These are phyloP conservation scores for Myodes glareolus DNA, from an alignment of 2,113 vertebrate genomes.

Conservation along the genomic window DNA sequence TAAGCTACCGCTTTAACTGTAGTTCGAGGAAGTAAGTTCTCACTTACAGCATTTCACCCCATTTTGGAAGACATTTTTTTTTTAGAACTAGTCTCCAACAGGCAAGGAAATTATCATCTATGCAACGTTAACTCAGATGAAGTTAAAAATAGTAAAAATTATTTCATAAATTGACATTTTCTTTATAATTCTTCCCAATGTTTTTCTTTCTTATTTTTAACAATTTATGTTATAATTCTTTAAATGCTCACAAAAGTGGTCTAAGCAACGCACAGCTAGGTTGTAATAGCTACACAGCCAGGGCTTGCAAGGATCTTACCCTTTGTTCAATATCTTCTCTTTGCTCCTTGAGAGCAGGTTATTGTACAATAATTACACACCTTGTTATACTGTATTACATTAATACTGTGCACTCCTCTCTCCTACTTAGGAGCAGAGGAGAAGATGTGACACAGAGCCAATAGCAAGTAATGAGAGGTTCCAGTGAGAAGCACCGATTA, in stretches of 20 bases:
- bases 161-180: slow-evolving; percentile 74
- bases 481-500: slow-evolving; percentile 63
- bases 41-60: slow-evolving; percentile 65
- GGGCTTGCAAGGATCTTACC: slow-evolving; percentile 46
- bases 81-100: slow-evolving; percentile 76
- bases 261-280: slow-evolving; percentile 33
- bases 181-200: slow-evolving; percentile 70
- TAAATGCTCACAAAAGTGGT: slow-evolving; percentile 64
- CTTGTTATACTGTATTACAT: slow-evolving; percentile 25
- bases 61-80: slow-evolving; percentile 77
- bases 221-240: slow-evolving; percentile 69
- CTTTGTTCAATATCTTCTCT: slow-evolving; percentile 43
- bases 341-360: slow-evolving; percentile 36
- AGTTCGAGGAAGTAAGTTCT: slow-evolving; percentile 63
- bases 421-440: slow-evolving; percentile 54
- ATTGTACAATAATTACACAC: slow-evolving; percentile 60
- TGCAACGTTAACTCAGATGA: slow-evolving; percentile 66
- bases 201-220: slow-evolving; percentile 71
- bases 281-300: slow-evolving; percentile 58
- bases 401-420: background rate
- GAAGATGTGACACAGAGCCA: background rate
- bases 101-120: slow-evolving; percentile 83
- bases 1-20: slow-evolving; percentile 69
- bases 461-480: slow-evolving; percentile 25
- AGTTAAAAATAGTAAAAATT: slow-evolving; percentile 80